These are phyloP conservation scores for Lycaena phlaeas DNA, from an alignment of 2,888 invertebrate species.

Conservation along the genomic window DNA sequence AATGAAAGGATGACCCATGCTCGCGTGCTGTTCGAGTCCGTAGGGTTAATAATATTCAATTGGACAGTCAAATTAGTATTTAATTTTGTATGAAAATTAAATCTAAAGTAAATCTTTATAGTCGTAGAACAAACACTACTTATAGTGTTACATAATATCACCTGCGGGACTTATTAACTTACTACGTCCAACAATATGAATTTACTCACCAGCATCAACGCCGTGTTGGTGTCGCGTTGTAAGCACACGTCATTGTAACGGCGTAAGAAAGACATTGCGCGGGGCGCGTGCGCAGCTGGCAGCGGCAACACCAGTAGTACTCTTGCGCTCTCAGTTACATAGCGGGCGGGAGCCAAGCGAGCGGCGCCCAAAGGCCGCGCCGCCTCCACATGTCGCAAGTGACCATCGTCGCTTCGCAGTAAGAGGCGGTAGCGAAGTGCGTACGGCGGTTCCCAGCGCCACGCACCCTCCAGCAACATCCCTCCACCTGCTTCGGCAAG, in stretches of 20 bases:
- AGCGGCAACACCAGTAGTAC: slow-evolving; percentile 78
- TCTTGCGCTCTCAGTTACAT: slow-evolving; percentile 94
- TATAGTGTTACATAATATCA: no score
- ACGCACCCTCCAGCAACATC: slow-evolving; percentile 40
- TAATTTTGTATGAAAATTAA: no score
- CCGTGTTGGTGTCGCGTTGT: slow-evolving; percentile 84
- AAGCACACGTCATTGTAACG: slow-evolving; percentile 82
- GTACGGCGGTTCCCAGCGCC: slow-evolving; percentile 45
- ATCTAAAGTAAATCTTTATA: no score
- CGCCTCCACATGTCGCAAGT: slow-evolving; percentile 83
- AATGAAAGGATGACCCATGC: no score
- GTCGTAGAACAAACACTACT: no score
- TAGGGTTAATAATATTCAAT: no score
- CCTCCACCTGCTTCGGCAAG: background rate
- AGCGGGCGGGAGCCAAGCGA: slow-evolving; percentile 92
- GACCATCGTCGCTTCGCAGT: slow-evolving; percentile 76
- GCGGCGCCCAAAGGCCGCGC: slow-evolving; percentile 89
- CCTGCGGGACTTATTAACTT: no score
- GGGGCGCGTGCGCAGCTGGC: slow-evolving; percentile 43
- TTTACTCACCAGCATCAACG: slow-evolving; percentile 78
- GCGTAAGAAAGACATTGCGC: slow-evolving; percentile 75
- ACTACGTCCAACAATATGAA: no score
- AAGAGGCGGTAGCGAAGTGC: slow-evolving; percentile 43
- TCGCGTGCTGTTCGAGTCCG: no score
- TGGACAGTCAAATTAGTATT: no score